A percentile compares a stretch with the other conserved stretches of the same genome.
phyloP scores from a whole-genome alignment of 2,888 invertebrate genomes.

The Ferdinandea cuprea region DNA sequence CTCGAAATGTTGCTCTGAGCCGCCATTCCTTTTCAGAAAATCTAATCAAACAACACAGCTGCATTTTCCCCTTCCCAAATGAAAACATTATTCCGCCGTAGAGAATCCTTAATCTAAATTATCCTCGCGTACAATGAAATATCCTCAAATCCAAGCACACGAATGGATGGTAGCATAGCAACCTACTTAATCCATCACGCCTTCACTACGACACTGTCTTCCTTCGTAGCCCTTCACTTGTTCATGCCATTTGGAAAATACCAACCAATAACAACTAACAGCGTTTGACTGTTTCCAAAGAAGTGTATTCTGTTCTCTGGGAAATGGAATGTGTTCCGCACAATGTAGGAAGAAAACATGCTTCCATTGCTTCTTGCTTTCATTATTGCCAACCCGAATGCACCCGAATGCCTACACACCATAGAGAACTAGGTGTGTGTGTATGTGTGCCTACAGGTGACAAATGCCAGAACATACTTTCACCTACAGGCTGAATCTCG shows the following conservation, averaged over 20 bases:
- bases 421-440: neutral
- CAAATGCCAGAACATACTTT: conserved; percentile 2
- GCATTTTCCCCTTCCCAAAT: neutral
- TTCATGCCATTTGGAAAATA: conserved; percentile 43
- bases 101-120: neutral
- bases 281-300: neutral
- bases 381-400: neutral
- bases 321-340: conserved; percentile 21
- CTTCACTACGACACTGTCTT: neutral
- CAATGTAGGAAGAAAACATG: conserved; percentile 19
- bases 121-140: neutral
- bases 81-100: neutral
- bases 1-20: too few species aligned
- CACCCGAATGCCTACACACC: neutral
- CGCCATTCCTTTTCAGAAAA: neutral
- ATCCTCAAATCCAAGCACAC: conserved; percentile 5
- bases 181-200: conserved; percentile 35
- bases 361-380: neutral
- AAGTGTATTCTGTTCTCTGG: neutral
- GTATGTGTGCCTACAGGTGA: neutral
- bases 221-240: conserved; percentile 26
- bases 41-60: too few species aligned
- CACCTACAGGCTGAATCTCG: conserved; percentile 22
- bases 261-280: conserved; percentile 6
- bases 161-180: neutral